A percentile compares a stretch with the other conserved stretches of the same genome.
phyloP scores from a whole-genome alignment of 1,140 invertebrate species.

The Sarcophaga bullata region DNA sequence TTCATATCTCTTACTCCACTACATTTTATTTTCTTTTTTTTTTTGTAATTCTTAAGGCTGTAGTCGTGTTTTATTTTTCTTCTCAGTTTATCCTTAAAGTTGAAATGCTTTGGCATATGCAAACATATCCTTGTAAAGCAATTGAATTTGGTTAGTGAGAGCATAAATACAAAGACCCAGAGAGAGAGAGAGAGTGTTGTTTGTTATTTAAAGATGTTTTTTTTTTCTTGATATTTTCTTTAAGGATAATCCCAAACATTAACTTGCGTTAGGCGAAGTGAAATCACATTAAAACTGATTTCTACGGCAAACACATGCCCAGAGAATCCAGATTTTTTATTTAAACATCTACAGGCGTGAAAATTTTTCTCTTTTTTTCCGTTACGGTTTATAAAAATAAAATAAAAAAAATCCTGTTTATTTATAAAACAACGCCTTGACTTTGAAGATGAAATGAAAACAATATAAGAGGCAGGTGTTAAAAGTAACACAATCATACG shows the following conservation, averaged over 20 bases:
- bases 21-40: no score
- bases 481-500: slow-evolving; percentile 12
- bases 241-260: slow-evolving; percentile 18
- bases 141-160: slow-evolving; percentile 6
- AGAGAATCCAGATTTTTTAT: neutral
- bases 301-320: neutral
- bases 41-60: no score
- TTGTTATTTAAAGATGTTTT: neutral
- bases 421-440: neutral
- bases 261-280: neutral
- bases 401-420: neutral
- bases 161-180: no score
- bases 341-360: slow-evolving; percentile 3
- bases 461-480: slow-evolving; percentile 8
- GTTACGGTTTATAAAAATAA: neutral
- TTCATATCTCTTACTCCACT: no score
- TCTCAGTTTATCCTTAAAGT: neutral
- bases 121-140: neutral
- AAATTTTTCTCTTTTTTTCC: neutral
- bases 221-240: neutral
- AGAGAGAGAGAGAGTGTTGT: neutral
- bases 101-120: slow-evolving; percentile 11
- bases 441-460: neutral
- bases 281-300: slow-evolving; percentile 18
- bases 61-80: neutral